Conservation (phyloP, 1,140 invertebrate genomes). For the Cyclina sinensis region DNA sequence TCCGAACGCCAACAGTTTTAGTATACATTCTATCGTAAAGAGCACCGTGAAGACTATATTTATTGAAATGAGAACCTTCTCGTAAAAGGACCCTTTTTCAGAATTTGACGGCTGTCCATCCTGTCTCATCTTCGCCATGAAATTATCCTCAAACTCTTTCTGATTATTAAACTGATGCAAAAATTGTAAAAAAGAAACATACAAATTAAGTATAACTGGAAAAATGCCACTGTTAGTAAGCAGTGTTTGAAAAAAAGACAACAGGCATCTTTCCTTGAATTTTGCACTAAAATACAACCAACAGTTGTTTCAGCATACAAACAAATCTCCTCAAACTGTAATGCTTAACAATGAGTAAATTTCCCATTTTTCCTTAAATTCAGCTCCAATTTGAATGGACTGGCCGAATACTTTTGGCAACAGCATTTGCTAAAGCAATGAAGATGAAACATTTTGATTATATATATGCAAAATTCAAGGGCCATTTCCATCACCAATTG, state of each 20-base stretch:
- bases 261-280: neutral
- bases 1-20: constrained; percentile 99
- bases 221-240: neutral
- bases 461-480: neutral
- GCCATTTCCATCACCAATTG: neutral
- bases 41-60: constrained; percentile 98
- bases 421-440: too few species aligned
- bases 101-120: constrained; percentile 18
- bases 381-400: too few species aligned
- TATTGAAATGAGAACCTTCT: constrained; percentile 89
- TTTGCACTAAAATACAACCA: too few species aligned
- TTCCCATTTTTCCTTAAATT: too few species aligned
- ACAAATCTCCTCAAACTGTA: too few species aligned
- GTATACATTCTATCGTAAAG: constrained; percentile 98
- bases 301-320: too few species aligned
- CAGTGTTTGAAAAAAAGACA: constrained; percentile 16
- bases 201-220: constrained; percentile 36
- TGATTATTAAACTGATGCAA: constrained; percentile 77
- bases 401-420: too few species aligned
- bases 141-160: constrained; percentile 65
- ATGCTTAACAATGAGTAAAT: too few species aligned
- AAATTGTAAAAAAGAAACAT: constrained; percentile 69
- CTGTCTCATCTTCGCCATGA: neutral
- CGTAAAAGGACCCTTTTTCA: constrained; percentile 65
- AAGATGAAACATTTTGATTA: too few species aligned